Evolutionary conservation across 2,797 vertebrate genomes (phyloP).

Genomic region (Siniperca obscura): DNA sequence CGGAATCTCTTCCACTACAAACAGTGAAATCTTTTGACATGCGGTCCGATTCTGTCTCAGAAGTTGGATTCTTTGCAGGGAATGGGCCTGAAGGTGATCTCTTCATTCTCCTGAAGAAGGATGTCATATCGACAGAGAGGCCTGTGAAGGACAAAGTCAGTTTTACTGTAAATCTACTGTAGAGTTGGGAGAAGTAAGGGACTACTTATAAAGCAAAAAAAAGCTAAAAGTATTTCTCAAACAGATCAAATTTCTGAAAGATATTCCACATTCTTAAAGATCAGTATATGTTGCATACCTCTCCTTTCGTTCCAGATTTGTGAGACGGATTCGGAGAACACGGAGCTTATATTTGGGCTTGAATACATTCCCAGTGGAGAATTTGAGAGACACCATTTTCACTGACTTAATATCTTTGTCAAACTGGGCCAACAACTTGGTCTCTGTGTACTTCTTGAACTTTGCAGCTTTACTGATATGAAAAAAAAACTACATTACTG

Average conservation of each 20-base stretch:
- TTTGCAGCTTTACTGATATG: constrained; percentile 67
- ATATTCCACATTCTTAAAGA: neutral
- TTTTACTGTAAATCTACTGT: neutral
- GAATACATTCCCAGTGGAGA: constrained; percentile 65
- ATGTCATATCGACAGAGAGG: constrained; percentile 85
- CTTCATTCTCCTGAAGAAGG: constrained; percentile 74
- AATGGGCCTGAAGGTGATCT: constrained; percentile 79
- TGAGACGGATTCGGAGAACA: constrained; percentile 79
- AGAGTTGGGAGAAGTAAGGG: neutral
- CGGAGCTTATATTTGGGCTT: constrained; percentile 79
- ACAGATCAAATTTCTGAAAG: neutral
- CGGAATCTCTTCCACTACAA: neutral
- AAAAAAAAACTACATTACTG: neutral
- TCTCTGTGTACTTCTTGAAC: constrained; percentile 75
- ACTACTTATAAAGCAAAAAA: neutral
- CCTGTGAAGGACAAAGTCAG: constrained; percentile 57
- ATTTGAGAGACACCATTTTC: constrained; percentile 76
- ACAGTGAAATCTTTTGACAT: neutral
- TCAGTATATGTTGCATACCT: constrained; percentile 50
- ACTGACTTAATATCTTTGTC: constrained; percentile 71
- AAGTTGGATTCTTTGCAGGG: constrained; percentile 82
- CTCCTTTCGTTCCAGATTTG: constrained; percentile 62
- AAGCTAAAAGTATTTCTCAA: neutral
- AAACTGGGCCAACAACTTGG: constrained; percentile 79
- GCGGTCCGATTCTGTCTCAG: constrained; percentile 57